Percentiles rank a stretch among this genome's conserved stretches.
phyloP scores from a whole-genome alignment of 2,113 vertebrate genomes.

The Coturnix japonica region DNA sequence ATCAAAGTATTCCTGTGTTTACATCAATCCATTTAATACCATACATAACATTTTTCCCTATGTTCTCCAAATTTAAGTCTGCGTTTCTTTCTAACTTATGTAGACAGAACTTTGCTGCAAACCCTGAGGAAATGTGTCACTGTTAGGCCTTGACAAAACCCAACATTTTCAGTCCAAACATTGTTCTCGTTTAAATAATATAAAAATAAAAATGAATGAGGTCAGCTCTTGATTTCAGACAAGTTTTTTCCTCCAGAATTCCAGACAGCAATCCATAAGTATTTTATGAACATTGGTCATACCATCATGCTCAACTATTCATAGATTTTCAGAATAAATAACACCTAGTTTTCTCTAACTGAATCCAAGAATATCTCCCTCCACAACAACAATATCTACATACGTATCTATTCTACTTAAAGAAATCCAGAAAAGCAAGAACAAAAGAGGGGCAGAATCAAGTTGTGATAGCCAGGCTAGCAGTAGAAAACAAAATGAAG shows the following conservation, averaged over 20 bases:
- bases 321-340: not conserved
- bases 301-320: not conserved
- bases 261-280: accelerated
- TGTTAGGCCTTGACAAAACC: not conserved
- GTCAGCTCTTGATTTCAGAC: not conserved
- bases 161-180: not conserved
- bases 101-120: not conserved
- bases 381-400: not conserved
- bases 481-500: not conserved
- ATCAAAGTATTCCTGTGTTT: not conserved
- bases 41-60: not conserved
- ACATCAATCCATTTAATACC: not conserved
- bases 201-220: no score
- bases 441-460: not conserved
- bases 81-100: not conserved
- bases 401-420: not conserved
- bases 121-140: not conserved
- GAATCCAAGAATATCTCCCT: not conserved
- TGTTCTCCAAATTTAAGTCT: not conserved
- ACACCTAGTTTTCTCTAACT: not conserved
- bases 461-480: not conserved
- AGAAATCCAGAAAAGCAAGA: not conserved
- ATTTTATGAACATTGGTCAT: not conserved
- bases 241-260: not conserved
- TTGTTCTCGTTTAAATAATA: not conserved